Conservation (phyloP, 2,797 vertebrate genomes). For the Sebastes elongatus region DNA sequence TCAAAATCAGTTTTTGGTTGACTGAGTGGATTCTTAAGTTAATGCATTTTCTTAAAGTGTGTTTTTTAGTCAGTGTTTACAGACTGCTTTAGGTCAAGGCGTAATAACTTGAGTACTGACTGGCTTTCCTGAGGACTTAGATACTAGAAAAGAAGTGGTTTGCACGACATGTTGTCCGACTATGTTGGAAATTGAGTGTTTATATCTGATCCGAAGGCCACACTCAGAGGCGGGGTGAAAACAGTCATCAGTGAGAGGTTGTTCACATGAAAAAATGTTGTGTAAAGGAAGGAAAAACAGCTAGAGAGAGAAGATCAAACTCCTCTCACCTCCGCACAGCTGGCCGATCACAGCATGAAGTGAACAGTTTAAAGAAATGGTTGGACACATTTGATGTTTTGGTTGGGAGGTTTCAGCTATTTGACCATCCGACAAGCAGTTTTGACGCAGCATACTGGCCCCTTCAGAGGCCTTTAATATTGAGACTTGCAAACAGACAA, state of each 20-base stretch:
- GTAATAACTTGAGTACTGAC: background rate
- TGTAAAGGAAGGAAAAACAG: background rate
- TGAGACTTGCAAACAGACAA: background rate
- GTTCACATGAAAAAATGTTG: background rate
- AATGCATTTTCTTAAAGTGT: background rate
- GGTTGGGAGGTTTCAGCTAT: background rate
- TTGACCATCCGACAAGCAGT: background rate
- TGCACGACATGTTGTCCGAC: accelerated
- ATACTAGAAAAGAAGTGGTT: background rate
- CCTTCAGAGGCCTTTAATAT: background rate
- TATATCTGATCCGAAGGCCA: background rate
- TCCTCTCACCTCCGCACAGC: background rate
- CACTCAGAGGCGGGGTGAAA: background rate
- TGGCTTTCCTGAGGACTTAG: background rate
- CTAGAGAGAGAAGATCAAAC: background rate
- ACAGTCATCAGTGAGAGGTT: background rate
- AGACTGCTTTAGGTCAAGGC: background rate
- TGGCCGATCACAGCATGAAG: background rate
- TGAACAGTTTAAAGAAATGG: background rate
- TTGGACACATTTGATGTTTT: background rate
- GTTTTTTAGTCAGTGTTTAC: background rate
- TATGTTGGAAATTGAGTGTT: background rate
- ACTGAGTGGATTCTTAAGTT: no score
- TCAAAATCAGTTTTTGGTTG: background rate
- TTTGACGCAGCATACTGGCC: background rate